Evolutionary conservation across 1,140 invertebrate genomes (phyloP), one percentile per base, ranked within the genome.

Genomic region (Lasaia peninsularis): DNA sequence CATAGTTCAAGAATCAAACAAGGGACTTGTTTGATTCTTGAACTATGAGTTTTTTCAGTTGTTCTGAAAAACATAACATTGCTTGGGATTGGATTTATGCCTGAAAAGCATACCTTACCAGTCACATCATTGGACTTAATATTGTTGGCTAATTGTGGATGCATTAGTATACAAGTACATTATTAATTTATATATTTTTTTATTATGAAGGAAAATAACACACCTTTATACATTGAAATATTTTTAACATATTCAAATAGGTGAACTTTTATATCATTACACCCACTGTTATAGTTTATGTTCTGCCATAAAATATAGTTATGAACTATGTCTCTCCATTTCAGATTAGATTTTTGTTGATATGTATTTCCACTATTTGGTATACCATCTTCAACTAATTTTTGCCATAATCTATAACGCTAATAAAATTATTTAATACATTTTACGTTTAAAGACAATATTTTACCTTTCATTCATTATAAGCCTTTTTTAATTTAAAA

Each of bases 201-300:
- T 31, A 14, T n/a, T 12, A 32, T 14, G 21, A 51, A 31, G 4
- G 9, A 12, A 10, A 5, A 48, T 51, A 14, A 52, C 8, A 60
- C 70, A 79, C 74, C 65, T 55, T 56, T 73, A 56, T 64, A 65
- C 44, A 77, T 63, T 61, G 60, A 62, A 6, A 79, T 63, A 48
- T 55, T 58, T 35, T 50, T 60, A 32, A 69, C 44, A 49, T 37
- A n/a, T 44, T 67, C 50, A n/a, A 57, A 31, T 56, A 60, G 58
- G 11, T 60, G 37, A 60, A 57, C 11, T 32, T 44, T 28, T 2
- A 65, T 40, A 44, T 40, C 20, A 11, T 64, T 31, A 34, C 21
- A 28, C 14, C 55, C 55, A 40, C 51, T 28, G 24, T 28, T 28
- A 4, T 6, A 55, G 2, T 62, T 56, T 31, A 64, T n/a, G 64